phyloP scores from a whole-genome alignment of 2,797 vertebrate genomes.

The Epinephelus coioides region DNA sequence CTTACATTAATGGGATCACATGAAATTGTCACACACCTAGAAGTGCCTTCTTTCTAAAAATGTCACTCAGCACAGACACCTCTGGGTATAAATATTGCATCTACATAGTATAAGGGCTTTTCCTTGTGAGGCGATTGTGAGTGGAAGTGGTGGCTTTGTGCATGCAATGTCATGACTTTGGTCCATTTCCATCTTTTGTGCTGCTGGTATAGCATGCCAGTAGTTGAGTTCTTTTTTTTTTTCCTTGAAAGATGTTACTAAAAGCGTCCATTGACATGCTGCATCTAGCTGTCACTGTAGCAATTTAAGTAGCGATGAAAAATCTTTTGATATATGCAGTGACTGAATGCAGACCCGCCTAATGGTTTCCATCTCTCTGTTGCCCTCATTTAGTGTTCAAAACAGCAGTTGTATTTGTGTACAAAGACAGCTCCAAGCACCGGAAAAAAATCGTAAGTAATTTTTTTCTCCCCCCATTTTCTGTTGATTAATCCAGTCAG shows the following conservation, averaged over 20 bases:
- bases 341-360: slow-evolving; percentile 27
- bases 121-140: slow-evolving; percentile 19
- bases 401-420: slow-evolving; percentile 96
- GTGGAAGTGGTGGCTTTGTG: slow-evolving; percentile 22
- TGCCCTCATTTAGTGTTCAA: slow-evolving; percentile 90
- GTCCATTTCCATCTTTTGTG: slow-evolving; percentile 30
- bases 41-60: slow-evolving; percentile 11
- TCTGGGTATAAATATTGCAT: slow-evolving; percentile 70
- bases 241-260: slow-evolving; percentile 11
- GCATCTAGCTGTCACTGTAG: slow-evolving; percentile 9
- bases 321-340: slow-evolving; percentile 4
- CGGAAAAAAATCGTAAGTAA: slow-evolving; percentile 95
- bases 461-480: slow-evolving; percentile 9
- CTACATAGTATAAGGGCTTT: background rate
- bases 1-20: slow-evolving; percentile 22
- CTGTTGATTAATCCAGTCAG: slow-evolving; percentile 19
- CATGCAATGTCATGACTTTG: slow-evolving; percentile 28
- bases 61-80: slow-evolving; percentile 15
- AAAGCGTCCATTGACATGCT: slow-evolving; percentile 16
- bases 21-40: slow-evolving; percentile 17
- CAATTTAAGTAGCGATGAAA: slow-evolving; percentile 1
- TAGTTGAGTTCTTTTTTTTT: slow-evolving; percentile 26
- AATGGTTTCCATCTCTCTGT: slow-evolving; percentile 44
- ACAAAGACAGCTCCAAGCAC: slow-evolving; percentile 96
- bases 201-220: background rate